A percentile compares a stretch with the other conserved stretches of the same genome.
phyloP scores from a whole-genome alignment of 2,113 vertebrate genomes.

The Hyaena hyaena region DNA sequence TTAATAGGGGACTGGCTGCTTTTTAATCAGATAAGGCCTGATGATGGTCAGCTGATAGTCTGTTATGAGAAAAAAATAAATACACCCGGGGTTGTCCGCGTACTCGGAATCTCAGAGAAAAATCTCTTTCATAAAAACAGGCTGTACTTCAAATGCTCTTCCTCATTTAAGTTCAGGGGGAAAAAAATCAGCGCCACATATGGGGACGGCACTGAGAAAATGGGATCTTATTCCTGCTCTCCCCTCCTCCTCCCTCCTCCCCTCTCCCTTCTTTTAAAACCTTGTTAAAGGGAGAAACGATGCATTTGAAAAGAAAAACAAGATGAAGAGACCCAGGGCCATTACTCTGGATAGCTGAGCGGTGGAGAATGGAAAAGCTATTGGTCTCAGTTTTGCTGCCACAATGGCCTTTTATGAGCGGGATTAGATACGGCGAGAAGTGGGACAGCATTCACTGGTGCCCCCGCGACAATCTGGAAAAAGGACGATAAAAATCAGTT shows the following conservation, averaged over 20 bases:
- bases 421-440: constrained; percentile 87
- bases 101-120: constrained; percentile 69
- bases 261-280: constrained; percentile 55
- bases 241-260: not conserved
- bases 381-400: constrained; percentile 87
- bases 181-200: constrained; percentile 57
- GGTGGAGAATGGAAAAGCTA: constrained; percentile 86
- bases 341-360: constrained; percentile 85
- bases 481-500: constrained; percentile 86
- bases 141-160: constrained; percentile 62
- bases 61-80: not conserved
- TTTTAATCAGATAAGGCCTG: constrained; percentile 63
- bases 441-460: constrained; percentile 83
- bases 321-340: constrained; percentile 80
- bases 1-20: constrained; percentile 8
- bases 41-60: constrained; percentile 26
- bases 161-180: constrained; percentile 72
- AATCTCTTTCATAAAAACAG: constrained; percentile 56
- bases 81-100: constrained; percentile 52
- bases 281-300: constrained; percentile 83
- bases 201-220: constrained; percentile 78
- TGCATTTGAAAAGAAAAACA: constrained; percentile 87
- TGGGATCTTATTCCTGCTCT: constrained; percentile 80
- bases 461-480: constrained; percentile 81
- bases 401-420: constrained; percentile 89